phyloP scores from a whole-genome alignment of 2,797 vertebrate genomes.

The Squalus acanthias region DNA sequence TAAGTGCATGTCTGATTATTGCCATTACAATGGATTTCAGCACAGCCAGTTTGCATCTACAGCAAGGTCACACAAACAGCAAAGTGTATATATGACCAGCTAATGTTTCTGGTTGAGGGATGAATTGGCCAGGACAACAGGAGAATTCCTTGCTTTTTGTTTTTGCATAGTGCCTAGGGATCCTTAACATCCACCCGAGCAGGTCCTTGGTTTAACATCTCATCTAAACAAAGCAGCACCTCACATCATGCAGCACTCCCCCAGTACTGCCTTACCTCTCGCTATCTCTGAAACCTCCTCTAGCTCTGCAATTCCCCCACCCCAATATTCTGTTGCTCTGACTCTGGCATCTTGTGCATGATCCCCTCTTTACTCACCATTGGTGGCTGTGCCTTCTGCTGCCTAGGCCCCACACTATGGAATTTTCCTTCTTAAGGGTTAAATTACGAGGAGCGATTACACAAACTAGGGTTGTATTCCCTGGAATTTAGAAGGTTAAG shows the following conservation, averaged over 20 bases:
- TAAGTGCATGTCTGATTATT: background rate
- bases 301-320: background rate
- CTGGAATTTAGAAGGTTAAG: no score
- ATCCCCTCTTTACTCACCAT: background rate
- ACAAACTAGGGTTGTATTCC: no score
- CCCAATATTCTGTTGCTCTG: background rate
- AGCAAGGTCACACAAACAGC: background rate
- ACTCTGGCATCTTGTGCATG: background rate
- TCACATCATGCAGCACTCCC: background rate
- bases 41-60: background rate
- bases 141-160: background rate
- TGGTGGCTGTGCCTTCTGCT: background rate
- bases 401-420: background rate
- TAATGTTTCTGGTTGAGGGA: background rate
- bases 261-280: background rate
- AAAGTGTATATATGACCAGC: background rate
- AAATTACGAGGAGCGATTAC: no score
- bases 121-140: background rate
- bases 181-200: no score
- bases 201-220: background rate
- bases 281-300: background rate
- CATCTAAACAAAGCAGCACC: background rate
- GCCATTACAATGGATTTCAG: background rate
- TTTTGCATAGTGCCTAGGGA: no score
- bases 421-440: background rate